Evolutionary conservation across 2,797 vertebrate genomes (phyloP).

Genomic region (Petrocephalus schoutedeni): DNA sequence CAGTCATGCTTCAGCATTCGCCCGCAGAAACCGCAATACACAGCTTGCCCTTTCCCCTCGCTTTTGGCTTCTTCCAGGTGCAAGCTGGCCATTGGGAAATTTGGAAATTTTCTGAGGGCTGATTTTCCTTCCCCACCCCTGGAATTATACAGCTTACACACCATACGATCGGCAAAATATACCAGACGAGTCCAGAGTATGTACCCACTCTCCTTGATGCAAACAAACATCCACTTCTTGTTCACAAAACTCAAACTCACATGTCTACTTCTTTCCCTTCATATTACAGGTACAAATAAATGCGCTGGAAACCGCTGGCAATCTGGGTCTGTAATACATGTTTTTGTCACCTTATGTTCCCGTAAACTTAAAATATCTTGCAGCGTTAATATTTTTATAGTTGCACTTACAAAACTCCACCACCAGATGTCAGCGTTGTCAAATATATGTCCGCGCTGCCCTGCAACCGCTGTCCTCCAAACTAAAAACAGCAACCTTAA

Average conservation of each 20-base stretch:
- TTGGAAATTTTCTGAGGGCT: neutral
- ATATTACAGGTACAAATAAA: neutral
- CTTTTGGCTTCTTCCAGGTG: neutral
- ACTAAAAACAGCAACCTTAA: neutral
- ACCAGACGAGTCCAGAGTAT: too few species aligned
- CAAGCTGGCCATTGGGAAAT: neutral
- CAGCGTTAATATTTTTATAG: neutral
- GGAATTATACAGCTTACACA: neutral
- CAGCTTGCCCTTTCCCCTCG: neutral
- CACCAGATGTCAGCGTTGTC: constrained; percentile 50
- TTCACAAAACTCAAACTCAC: neutral
- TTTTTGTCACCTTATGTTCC: neutral
- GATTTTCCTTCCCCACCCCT: neutral
- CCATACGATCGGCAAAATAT: too few species aligned
- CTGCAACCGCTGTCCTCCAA: neutral
- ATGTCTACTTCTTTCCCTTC: neutral
- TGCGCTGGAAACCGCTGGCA: too few species aligned
- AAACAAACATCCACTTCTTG: neutral
- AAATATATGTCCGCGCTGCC: constrained; percentile 25
- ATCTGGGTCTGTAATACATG: neutral
- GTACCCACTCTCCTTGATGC: neutral
- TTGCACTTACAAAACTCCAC: neutral
- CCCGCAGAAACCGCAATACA: neutral
- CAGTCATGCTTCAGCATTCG: neutral
- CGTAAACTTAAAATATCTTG: neutral